Conservation (phyloP, 2,888 invertebrate species). For the Drosophila mimetica region DNA sequence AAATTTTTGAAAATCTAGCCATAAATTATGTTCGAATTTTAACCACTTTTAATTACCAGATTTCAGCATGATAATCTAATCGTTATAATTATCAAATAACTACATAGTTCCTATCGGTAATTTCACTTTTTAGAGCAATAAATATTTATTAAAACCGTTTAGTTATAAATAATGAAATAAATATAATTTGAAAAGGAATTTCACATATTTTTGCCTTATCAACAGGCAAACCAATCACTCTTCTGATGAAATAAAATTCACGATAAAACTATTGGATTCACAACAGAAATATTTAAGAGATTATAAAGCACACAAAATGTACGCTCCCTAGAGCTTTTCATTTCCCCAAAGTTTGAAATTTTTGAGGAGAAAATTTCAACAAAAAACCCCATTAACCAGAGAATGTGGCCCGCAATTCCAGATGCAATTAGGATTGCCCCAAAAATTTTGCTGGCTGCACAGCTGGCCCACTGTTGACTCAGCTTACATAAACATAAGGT, state of each 20-base stretch:
- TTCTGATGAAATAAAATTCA: not conserved
- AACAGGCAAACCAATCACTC: not conserved
- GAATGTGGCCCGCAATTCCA: not conserved
- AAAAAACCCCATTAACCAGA: not conserved
- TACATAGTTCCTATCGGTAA: not conserved
- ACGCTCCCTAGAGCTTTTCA: not conserved
- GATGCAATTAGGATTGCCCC: conserved; percentile 22
- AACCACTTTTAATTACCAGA: not conserved
- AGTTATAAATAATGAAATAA: not conserved
- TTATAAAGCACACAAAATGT: not conserved
- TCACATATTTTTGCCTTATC: not conserved
- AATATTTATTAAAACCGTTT: not conserved
- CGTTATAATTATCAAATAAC: not conserved
- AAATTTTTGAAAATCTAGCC: no score
- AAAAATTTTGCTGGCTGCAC: conserved; percentile 10
- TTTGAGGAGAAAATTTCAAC: not conserved
- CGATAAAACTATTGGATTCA: not conserved
- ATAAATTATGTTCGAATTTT: not conserved
- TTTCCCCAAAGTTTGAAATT: not conserved
- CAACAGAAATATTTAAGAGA: not conserved
- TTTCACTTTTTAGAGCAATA: not conserved
- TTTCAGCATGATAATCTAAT: not conserved
- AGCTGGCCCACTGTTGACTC: conserved; percentile 45
- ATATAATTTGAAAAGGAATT: not conserved
- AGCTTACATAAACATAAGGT: conserved; percentile 59